Evolutionary conservation across 2,113 vertebrate species (phyloP), one percentile per base, ranked within the genome.

Genomic region (Sorex araneus): DNA sequence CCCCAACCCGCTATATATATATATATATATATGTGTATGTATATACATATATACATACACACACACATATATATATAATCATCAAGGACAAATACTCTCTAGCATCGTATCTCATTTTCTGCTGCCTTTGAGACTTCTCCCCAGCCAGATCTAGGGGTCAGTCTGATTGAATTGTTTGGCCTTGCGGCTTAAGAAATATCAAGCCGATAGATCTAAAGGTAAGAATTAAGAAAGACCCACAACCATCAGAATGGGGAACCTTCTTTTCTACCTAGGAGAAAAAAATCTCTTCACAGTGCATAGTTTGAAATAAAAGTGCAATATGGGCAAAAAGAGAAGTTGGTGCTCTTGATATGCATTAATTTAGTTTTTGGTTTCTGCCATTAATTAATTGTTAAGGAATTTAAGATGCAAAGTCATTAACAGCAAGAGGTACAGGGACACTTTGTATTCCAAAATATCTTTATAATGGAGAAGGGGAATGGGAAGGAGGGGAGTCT

Each of bases 231-330:
- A 66, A 90, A 85, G 60, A 79, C n/a, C 77, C 93, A 89, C 32
- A 95, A 85, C 94, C 95, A 97, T 96, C 92, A 94, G 30, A 67
- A 86, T 30, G 92, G 78, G 93, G 8, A 95, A 95, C 83, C 95
- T 75, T 73, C 82, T 93, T 86, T 69, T 66, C 88, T 67, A 84
- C 30, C 64, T 27, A n/a, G 92, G 40, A 54, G 92, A 94, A 96
- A 94, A 96, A 91, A 93, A 92, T 96, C 91, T 96, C 96, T 93
- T 97, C 95, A 95, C 93, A 97, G 96, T 98, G 98, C 98, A 98
- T 98, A 98, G 97, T 91, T 60, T 96, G 93, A 98, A 98, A 97
- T 84, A 89, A 97, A 97, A 97, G 98, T 98, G 97, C 97, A 98
- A 97, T 75, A 79, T 23, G 87, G 95, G 94, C 94, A 97, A 96